These are phyloP conservation scores for Branchellion lobata DNA, from an alignment of 2,888 invertebrate species.

Conservation along the genomic window DNA sequence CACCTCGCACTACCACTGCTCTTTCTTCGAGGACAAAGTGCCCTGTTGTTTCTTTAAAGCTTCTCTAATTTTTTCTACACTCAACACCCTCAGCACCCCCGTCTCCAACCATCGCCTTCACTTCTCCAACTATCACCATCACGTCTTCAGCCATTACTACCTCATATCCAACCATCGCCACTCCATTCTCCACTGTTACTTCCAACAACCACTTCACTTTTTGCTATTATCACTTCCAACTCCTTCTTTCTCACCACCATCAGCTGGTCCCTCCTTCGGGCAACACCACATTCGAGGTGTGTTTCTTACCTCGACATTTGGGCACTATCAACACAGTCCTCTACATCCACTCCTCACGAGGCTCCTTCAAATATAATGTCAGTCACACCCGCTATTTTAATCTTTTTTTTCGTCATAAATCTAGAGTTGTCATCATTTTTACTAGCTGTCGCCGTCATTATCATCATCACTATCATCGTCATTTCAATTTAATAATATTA, in stretches of 20 bases:
- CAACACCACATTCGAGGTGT: constrained; percentile 91
- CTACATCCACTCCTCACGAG: constrained; percentile 85
- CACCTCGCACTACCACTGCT: constrained; percentile 92
- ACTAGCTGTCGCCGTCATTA: not conserved
- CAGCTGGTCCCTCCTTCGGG: constrained; percentile 84
- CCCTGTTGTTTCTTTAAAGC: too few species aligned
- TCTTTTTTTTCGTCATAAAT: not conserved
- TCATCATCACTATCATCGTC: not conserved
- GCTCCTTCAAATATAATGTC: constrained; percentile 83
- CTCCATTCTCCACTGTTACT: not conserved
- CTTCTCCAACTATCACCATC: too few species aligned
- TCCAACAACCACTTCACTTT: too few species aligned
- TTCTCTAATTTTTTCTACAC: not conserved
- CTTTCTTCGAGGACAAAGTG: constrained; percentile 93
- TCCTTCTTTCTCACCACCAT: too few species aligned
- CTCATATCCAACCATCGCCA: too few species aligned
- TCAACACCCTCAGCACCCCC: too few species aligned
- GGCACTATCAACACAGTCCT: constrained; percentile 83
- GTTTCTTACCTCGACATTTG: constrained; percentile 87
- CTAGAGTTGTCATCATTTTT: not conserved
- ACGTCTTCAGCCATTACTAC: too few species aligned
- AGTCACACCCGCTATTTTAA: constrained; percentile 52
- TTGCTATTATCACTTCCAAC: too few species aligned
- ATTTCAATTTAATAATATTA: not conserved
- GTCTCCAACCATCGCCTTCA: too few species aligned